Evolutionary conservation across 2,113 vertebrate species (phyloP), one percentile per base, ranked within the genome.

Genomic region (Cephalopterus ornatus): DNA sequence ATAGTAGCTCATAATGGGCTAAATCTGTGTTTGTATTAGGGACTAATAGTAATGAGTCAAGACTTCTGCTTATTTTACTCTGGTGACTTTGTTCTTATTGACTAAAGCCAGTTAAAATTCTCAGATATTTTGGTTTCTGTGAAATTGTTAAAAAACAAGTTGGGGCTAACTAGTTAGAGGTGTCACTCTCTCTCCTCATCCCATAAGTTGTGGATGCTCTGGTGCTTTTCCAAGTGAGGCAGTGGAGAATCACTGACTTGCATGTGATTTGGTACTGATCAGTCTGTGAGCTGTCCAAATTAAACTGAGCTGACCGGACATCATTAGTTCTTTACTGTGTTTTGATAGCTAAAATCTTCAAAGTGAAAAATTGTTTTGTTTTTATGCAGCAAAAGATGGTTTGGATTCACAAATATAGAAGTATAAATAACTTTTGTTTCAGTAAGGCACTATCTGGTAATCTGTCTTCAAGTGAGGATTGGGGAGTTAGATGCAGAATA

Each of bases 231-330:
- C 33, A 77, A 11, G 39, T 0, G 0, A 83, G 42, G 32, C 4
- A 24, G 27, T 28, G 14, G 22, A 56, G 80, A 67, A 55, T 58
- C 4, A 4, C 50, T 46, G 63, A n/a, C 41, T 47, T 47, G 46
- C 0, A 0, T 0, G 1, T 35, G 27, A 9, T 52, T 50, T 39
- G 10, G 47, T 15, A 19, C 30, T 55, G 39, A 11, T 78, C 22
- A 23, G n/a, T 30, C 24, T 85, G 26, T 63, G 62, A 68, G 44
- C 70, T 89, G 70, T 79, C 35, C 46, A 87, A 52, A 91, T 85
- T 52, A 80, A 71, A 37, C 32, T 21, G 37, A 65, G 18, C 17
- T 75, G 55, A 15, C 22, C 17, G 44, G 53, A 47, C 6, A 37
- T 56, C 19, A 27, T n/a, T 56, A 44, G 8, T 82, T 84, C 33